These are phyloP conservation scores for Synanceia verrucosa DNA, from an alignment of 2,797 vertebrate genomes.

Conservation along the genomic window DNA sequence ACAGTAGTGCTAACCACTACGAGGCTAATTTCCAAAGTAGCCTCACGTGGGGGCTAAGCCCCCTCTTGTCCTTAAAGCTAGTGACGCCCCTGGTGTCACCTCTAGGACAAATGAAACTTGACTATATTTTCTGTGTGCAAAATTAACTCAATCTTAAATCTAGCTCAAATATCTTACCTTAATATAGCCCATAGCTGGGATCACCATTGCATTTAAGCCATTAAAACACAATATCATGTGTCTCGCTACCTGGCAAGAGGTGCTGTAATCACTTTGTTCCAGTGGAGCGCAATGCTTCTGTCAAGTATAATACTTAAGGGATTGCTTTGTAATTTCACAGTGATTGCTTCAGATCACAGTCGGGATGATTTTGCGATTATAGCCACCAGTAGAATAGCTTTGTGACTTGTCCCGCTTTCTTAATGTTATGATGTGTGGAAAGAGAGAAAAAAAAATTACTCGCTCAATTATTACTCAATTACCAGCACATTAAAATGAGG, in stretches of 20 bases:
- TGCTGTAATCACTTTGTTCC: conserved; percentile 60
- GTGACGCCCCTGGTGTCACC: too few species aligned
- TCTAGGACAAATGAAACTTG: neutral
- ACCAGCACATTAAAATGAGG: conserved; percentile 46
- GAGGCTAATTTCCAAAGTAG: too few species aligned
- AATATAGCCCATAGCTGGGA: conserved; percentile 5
- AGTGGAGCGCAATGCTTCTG: conserved; percentile 45
- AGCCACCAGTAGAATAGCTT: conserved; percentile 51
- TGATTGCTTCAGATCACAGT: conserved; percentile 71
- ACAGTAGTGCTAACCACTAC: too few species aligned
- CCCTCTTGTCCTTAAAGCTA: too few species aligned
- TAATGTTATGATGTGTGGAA: conserved; percentile 45
- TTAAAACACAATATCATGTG: conserved; percentile 33
- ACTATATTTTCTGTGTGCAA: neutral
- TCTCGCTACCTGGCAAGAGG: conserved; percentile 54
- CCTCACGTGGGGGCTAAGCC: too few species aligned
- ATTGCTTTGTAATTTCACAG: conserved; percentile 76
- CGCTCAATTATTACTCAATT: conserved; percentile 50
- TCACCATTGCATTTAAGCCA: conserved; percentile 35
- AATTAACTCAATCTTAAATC: conserved; percentile 7
- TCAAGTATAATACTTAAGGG: conserved; percentile 70
- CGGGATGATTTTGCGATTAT: conserved; percentile 60
- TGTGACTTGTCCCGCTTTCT: conserved; percentile 56
- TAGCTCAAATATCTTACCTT: neutral
- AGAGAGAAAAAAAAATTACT: neutral